phyloP scores from a whole-genome alignment of 2,888 invertebrate species.

The Pelosia muscerda region DNA sequence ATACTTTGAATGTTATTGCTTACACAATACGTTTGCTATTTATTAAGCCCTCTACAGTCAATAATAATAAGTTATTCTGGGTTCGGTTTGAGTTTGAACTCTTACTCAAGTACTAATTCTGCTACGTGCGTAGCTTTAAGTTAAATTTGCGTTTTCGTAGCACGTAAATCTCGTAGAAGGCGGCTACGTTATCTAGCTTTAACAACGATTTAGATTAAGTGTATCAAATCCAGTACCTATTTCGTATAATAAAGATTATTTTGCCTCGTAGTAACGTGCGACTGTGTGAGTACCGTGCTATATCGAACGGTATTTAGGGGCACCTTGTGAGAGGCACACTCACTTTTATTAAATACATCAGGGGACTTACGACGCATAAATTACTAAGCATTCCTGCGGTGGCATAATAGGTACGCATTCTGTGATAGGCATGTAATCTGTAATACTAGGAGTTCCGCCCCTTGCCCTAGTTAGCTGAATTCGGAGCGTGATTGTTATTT shows the following conservation, averaged over 20 bases:
- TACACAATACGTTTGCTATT: background rate
- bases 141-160: conserved; percentile 38
- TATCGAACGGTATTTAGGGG: no score
- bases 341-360: no score
- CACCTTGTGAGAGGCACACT: no score
- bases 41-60: background rate
- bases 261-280: background rate
- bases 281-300: no score
- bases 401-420: no score
- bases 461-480: background rate
- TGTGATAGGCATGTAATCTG: background rate
- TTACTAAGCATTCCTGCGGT: no score
- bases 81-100: background rate
- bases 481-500: background rate
- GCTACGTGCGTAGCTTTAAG: conserved; percentile 35
- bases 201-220: background rate
- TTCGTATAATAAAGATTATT: background rate
- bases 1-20: background rate
- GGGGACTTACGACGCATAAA: no score
- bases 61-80: background rate
- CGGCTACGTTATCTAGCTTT: conserved; percentile 18
- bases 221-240: background rate
- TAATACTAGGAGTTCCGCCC: background rate
- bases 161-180: conserved; percentile 35
- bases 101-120: background rate